These are phyloP conservation scores for Corapipo altera DNA, from an alignment of 2,113 vertebrate genomes.

Conservation along the genomic window DNA sequence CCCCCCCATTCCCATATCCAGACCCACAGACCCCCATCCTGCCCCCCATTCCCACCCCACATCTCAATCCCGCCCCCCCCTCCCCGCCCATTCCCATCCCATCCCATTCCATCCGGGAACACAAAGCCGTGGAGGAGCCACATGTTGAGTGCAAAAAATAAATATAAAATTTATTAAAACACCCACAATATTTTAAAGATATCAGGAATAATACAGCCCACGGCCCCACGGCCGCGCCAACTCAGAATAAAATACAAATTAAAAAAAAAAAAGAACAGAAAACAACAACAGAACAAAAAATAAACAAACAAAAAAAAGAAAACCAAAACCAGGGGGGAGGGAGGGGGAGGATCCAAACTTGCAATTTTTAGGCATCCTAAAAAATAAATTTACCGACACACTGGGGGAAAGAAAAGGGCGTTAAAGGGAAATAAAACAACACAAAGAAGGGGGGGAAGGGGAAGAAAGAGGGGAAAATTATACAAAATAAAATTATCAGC, in stretches of 20 bases:
- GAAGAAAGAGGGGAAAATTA: slow-evolving; percentile 70
- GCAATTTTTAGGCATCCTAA: slow-evolving; percentile 80
- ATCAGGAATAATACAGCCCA: slow-evolving; percentile 83
- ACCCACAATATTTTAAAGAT: slow-evolving; percentile 89
- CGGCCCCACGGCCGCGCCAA: slow-evolving; percentile 78
- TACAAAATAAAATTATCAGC: slow-evolving; percentile 87
- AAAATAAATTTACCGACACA: slow-evolving; percentile 79
- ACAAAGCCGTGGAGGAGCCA: neutral
- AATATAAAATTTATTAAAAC: slow-evolving; percentile 93
- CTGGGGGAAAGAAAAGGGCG: slow-evolving; percentile 36
- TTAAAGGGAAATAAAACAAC: neutral
- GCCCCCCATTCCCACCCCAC: neutral
- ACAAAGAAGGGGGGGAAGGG: slow-evolving; percentile 60
- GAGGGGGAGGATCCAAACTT: slow-evolving; percentile 70
- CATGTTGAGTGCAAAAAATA: slow-evolving; percentile 86
- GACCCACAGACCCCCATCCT: too few relatives aligned
- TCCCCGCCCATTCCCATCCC: neutral
- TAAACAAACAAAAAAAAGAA: neutral
- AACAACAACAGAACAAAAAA: neutral
- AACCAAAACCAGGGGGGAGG: neutral
- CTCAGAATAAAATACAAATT: slow-evolving; percentile 84
- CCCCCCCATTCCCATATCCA: too few relatives aligned
- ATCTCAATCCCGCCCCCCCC: too few relatives aligned
- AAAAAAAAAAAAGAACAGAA: neutral
- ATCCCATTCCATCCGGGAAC: neutral